Evolutionary conservation across 2,113 vertebrate genomes (phyloP).

Genomic region (Mesitornis unicolor): DNA sequence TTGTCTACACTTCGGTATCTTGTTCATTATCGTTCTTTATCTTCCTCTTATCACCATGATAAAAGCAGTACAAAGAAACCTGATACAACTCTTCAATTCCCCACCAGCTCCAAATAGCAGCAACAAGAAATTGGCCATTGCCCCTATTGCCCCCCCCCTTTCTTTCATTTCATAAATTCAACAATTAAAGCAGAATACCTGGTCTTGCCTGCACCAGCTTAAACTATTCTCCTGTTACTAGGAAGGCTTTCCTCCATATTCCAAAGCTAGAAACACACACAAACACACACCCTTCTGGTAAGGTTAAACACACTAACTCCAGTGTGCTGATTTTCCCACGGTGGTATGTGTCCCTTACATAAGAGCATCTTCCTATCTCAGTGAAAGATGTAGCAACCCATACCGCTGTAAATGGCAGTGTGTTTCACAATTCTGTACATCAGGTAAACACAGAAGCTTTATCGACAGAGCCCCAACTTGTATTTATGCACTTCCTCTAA

Average conservation of each 20-base stretch:
- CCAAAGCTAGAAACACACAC: background rate
- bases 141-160: background rate
- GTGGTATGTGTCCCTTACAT: background rate
- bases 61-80: background rate
- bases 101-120: background rate
- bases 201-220: background rate
- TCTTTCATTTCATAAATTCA: background rate
- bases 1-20: background rate
- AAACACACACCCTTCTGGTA: background rate
- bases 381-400: background rate
- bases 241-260: background rate
- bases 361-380: background rate
- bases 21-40: background rate
- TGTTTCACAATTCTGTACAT: background rate
- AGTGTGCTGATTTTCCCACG: background rate
- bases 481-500: background rate
- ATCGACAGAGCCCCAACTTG: background rate
- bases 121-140: background rate
- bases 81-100: background rate
- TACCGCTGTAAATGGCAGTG: accelerated
- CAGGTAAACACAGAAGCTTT: background rate
- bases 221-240: background rate
- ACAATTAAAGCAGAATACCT: background rate
- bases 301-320: background rate
- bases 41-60: background rate